Percentiles rank a stretch among this genome's conserved stretches.
Conservation (phyloP, 2,888 invertebrate genomes). For the Brenthis ino region DNA sequence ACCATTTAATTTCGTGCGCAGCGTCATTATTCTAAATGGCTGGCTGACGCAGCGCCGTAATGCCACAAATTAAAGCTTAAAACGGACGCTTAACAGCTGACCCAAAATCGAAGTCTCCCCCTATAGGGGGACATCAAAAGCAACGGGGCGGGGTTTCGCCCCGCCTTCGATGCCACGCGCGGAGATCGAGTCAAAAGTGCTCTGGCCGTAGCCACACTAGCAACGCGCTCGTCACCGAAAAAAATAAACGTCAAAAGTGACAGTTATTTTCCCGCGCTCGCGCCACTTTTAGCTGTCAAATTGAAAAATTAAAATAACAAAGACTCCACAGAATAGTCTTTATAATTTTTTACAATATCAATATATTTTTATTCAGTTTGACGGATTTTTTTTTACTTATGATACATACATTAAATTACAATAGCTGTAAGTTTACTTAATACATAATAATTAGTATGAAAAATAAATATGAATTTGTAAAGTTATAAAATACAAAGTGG, state of each 20-base stretch:
- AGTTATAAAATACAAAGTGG: constrained; percentile 7
- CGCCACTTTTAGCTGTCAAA: constrained; percentile 12
- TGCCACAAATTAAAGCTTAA: constrained; percentile 83
- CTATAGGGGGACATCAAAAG: constrained; percentile 52
- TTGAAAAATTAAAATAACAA: background rate
- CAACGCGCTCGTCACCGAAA: constrained; percentile 55
- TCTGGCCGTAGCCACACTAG: constrained; percentile 57
- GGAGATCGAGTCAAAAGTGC: constrained; percentile 76
- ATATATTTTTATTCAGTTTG: too few species aligned
- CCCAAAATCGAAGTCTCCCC: constrained; percentile 77
- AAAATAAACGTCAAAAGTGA: constrained; percentile 49
- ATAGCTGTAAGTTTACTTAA: background rate
- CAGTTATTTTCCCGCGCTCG: constrained; percentile 25
- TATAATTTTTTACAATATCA: too few species aligned
- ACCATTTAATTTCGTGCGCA: constrained; percentile 59
- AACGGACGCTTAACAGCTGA: constrained; percentile 81
- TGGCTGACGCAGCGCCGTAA: constrained; percentile 69
- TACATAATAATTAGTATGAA: background rate
- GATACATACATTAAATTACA: too few species aligned
- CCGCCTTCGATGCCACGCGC: constrained; percentile 64
- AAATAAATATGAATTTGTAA: background rate
- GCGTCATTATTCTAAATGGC: constrained; percentile 77
- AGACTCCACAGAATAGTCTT: too few species aligned
- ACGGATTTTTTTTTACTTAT: too few species aligned
- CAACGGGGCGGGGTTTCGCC: constrained; percentile 76